These are phyloP conservation scores for Uropsilus gracilis DNA, from an alignment of 2,113 vertebrate genomes.

Conservation along the genomic window DNA sequence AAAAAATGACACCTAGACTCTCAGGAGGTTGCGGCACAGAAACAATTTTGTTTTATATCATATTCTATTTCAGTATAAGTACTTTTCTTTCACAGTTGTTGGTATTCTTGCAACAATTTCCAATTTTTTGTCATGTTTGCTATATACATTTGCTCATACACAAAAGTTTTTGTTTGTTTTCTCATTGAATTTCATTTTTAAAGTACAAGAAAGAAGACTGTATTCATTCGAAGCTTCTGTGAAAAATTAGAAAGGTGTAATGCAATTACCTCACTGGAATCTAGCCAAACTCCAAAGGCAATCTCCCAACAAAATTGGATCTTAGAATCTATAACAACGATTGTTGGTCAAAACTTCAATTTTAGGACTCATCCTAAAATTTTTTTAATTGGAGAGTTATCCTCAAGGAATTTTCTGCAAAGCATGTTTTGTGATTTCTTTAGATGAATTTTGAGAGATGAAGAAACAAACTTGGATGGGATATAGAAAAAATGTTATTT, in stretches of 20 bases:
- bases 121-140: too few species aligned
- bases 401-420: constrained; percentile 17
- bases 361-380: background rate
- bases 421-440: background rate
- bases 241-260: constrained; percentile 24
- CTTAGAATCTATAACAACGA: background rate
- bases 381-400: background rate
- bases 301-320: background rate
- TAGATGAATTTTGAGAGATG: background rate
- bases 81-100: too few species aligned
- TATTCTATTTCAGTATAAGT: too few species aligned
- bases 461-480: background rate
- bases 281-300: background rate
- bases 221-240: background rate
- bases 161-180: background rate
- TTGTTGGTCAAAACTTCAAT: background rate
- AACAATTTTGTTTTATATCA: too few species aligned
- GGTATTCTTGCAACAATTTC: too few species aligned
- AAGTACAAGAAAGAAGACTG: background rate
- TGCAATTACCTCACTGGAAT: background rate
- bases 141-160: background rate
- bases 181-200: background rate
- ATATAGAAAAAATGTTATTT: background rate
- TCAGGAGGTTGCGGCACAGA: too few species aligned
- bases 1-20: too few species aligned